Percentiles rank a stretch among this genome's conserved stretches.
phyloP scores from a whole-genome alignment of 1,140 invertebrate species.

The Macrosteles quadrilineatus region DNA sequence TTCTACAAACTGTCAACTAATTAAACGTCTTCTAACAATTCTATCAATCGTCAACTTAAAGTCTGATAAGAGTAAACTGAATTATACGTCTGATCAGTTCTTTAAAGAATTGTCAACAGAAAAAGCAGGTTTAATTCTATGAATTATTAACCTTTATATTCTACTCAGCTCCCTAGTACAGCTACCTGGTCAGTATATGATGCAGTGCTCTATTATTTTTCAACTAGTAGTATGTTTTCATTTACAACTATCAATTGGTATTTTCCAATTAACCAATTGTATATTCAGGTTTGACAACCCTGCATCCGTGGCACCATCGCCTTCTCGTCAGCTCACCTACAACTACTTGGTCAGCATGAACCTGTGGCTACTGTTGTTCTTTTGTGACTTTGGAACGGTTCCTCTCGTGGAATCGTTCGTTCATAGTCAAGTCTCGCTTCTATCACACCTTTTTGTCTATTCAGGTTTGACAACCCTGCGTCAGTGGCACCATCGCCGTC shows the following conservation, averaged over 20 bases:
- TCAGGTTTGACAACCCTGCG: conserved; percentile 91
- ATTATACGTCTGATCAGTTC: no score
- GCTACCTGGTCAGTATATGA: no score
- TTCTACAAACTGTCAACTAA: no score
- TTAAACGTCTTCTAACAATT: no score
- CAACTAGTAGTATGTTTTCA: no score
- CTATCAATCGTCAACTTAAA: no score
- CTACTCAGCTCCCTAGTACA: no score
- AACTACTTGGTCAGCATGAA: conserved; percentile 92
- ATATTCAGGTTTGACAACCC: conserved; percentile 86
- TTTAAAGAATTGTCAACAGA: no score
- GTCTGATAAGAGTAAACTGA: no score
- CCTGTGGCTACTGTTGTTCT: conserved; percentile 85
- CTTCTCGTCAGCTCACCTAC: conserved; percentile 86
- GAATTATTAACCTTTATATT: no score
- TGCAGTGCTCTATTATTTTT: no score
- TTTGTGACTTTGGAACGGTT: conserved; percentile 87
- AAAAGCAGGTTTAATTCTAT: no score
- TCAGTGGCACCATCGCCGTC: conserved; percentile 74
- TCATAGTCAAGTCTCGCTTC: conserved; percentile 88
- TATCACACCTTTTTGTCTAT: conserved; percentile 59
- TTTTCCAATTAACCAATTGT: conserved; percentile 51
- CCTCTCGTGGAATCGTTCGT: conserved; percentile 77
- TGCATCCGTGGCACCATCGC: conserved; percentile 75
- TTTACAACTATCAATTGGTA: conserved; percentile 78